Evolutionary conservation across 2,888 invertebrate genomes (phyloP), one percentile per base, ranked within the genome.

Genomic region (Poecilus cupreus): DNA sequence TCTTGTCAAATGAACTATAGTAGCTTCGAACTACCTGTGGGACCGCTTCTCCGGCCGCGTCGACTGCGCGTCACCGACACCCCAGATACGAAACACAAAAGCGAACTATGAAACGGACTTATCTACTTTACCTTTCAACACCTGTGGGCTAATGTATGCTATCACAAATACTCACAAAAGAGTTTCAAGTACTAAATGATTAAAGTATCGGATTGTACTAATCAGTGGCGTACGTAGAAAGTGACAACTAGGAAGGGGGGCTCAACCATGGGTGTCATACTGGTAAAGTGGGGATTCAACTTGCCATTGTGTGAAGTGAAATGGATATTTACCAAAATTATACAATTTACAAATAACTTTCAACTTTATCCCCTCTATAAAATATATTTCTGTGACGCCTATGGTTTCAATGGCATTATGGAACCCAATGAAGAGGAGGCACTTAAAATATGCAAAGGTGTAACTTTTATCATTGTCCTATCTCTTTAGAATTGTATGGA

Each of bases 371-470:
- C 51, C 51, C 51, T 8, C 51, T 18, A 10, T 13, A 46, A 46
- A 51, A 51, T 13, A 3, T 18, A 51, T 13, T 18, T 18, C 6
- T 18, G 51, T 18, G 20, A 18, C 51, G 51, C 51, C 51, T 51
- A 51, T 51, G 51, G 3, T 51, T 51, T 51, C 51, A 51, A 51
- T 51, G 51, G 8, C 8, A 43, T 43, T 1, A 3, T 51, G 20
- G 51, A 8, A 51, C 18, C 51, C 16, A 18, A 18, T 18, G 18
- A 51, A 18, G 16, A 51, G 18, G 16, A 18, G 2, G 16, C 18
- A 51, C 51, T 51, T 51, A 8, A 51, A 51, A 51, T 51, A 51
- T 51, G 51, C 51, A 16, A 51, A 51, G 32, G 51, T 51, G 51
- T 51, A 51, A 51, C 51, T 8, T 51, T 51, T 51, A 51, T 51